Conservation (phyloP, 1,140 invertebrate species). For the Rhizoglyphus robini region DNA sequence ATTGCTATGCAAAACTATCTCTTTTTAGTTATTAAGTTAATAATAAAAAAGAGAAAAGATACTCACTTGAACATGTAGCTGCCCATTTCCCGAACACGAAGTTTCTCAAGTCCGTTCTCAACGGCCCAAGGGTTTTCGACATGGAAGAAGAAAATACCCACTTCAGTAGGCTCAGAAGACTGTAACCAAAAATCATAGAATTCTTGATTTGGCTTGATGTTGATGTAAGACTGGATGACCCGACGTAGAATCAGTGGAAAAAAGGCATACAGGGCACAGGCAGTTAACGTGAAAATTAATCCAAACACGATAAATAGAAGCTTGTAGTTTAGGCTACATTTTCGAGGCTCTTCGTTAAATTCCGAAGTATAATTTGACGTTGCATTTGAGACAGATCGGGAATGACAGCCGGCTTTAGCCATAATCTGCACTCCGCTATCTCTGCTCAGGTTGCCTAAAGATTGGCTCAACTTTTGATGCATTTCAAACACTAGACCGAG, state of each 20-base stretch:
- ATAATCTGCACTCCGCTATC: neutral
- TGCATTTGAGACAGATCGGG: neutral
- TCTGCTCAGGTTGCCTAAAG: neutral
- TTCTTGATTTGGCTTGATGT: neutral
- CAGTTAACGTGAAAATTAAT: neutral
- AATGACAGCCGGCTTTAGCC: neutral
- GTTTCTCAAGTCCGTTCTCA: neutral
- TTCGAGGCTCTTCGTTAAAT: neutral
- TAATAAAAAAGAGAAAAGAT: neutral
- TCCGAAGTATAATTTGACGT: neutral
- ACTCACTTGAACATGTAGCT: constrained; percentile 17
- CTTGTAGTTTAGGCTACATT: neutral
- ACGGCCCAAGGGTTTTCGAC: constrained; percentile 4
- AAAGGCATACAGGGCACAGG: neutral
- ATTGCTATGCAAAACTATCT: neutral
- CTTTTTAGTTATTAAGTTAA: neutral
- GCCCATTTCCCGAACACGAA: constrained; percentile 7
- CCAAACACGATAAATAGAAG: neutral
- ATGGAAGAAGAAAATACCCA: constrained; percentile 18
- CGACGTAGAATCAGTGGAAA: neutral
- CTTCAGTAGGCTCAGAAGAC: constrained; percentile 11
- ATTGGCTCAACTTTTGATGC: neutral
- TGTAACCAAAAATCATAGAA: constrained; percentile 17
- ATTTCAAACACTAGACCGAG: too few relatives aligned
- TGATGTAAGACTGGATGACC: constrained; percentile 1